Conservation (phyloP, 2,113 vertebrate genomes). For the Tinamus guttatus region DNA sequence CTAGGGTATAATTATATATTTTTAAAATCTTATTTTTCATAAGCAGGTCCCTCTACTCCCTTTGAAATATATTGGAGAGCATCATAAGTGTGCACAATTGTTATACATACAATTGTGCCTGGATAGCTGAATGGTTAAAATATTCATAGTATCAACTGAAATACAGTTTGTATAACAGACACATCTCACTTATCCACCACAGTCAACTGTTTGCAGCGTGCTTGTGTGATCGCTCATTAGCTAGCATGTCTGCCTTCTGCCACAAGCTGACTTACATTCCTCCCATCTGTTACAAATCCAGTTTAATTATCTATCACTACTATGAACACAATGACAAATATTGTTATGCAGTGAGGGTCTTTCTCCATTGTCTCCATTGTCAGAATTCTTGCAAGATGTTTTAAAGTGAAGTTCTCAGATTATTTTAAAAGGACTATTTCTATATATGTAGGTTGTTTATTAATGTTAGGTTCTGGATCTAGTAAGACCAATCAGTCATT, state of each 20-base stretch:
- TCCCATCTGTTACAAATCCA: conserved; percentile 66
- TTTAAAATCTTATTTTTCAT: background rate
- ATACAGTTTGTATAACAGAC: background rate
- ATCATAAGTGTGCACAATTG: background rate
- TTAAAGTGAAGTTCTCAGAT: background rate
- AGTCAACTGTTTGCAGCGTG: conserved; percentile 5
- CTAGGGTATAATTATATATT: background rate
- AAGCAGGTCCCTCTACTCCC: background rate
- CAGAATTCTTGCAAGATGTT: background rate
- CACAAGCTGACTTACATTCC: conserved; percentile 59
- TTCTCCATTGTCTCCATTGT: background rate
- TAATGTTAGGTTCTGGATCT: background rate
- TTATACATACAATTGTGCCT: background rate
- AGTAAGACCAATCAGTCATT: background rate
- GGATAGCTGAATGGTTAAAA: background rate
- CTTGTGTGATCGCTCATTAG: conserved; percentile 63
- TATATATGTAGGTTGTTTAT: background rate
- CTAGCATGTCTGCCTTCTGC: conserved; percentile 58
- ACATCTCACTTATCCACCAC: background rate
- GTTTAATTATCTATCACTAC: conserved; percentile 53
- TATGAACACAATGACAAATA: conserved; percentile 14
- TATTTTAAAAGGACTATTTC: background rate
- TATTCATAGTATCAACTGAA: conserved; percentile 16
- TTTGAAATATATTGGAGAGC: background rate
- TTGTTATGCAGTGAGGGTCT: background rate